phyloP scores from a whole-genome alignment of 2,888 invertebrate species.

The Perizoma flavofasciatum region DNA sequence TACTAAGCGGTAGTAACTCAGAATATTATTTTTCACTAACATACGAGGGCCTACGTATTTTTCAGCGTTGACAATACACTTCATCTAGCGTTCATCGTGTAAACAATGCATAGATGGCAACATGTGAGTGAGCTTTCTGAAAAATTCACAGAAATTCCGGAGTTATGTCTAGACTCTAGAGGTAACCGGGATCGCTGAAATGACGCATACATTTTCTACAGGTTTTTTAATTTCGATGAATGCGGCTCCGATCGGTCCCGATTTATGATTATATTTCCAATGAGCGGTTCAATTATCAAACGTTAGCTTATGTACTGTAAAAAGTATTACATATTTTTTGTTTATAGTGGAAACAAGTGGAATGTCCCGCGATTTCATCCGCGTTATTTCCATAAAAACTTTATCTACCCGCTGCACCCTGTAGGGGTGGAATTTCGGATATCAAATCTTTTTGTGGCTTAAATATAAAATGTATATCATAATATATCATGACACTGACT shows the following conservation, averaged over 20 bases:
- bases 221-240: slow-evolving; percentile 31
- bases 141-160: slow-evolving; percentile 18
- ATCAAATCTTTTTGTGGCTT: no score
- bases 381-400: no score
- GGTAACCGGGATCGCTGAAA: slow-evolving; percentile 31
- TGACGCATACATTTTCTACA: slow-evolving; percentile 35
- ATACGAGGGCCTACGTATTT: no score
- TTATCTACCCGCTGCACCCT: no score
- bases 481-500: no score
- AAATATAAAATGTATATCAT: no score
- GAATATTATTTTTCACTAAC: no score
- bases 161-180: slow-evolving; percentile 22
- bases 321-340: not conserved
- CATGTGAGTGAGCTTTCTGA: slow-evolving; percentile 11
- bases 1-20: no score
- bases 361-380: no score
- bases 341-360: no score
- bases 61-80: slow-evolving; percentile 1
- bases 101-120: slow-evolving; percentile 10
- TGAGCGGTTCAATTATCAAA: not conserved
- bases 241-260: slow-evolving; percentile 4
- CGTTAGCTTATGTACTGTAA: not conserved
- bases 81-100: slow-evolving; percentile 1
- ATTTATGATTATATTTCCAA: not conserved
- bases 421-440: no score